phyloP scores from a whole-genome alignment of 2,113 vertebrate genomes.

The Antechinus stuartii region DNA sequence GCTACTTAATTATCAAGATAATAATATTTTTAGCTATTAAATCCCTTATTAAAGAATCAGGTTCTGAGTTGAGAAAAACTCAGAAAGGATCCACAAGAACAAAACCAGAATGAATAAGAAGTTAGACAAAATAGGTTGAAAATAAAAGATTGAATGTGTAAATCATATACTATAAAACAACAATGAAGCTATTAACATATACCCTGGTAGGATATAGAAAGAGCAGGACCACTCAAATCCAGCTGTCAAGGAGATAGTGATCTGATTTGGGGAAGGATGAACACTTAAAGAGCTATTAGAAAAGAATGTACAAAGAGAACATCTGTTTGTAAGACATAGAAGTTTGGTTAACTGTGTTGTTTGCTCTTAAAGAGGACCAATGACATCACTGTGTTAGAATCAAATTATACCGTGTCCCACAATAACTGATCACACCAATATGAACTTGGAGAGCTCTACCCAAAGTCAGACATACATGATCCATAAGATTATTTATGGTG shows the following conservation, averaged over 20 bases:
- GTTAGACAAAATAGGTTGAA: background rate
- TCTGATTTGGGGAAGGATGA: background rate
- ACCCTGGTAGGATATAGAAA: background rate
- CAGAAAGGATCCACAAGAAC: background rate
- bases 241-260: background rate
- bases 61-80: background rate
- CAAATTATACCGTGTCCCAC: no score
- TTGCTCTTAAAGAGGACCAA: no score
- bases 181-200: background rate
- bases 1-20: no score
- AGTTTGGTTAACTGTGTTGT: no score
- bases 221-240: background rate
- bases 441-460: no score
- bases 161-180: background rate
- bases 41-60: background rate
- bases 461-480: no score
- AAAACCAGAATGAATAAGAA: background rate
- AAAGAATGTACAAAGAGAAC: background rate
- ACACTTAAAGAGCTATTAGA: background rate
- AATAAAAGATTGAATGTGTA: background rate
- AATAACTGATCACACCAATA: no score
- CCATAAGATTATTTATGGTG: no score
- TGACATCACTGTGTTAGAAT: no score
- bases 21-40: background rate
- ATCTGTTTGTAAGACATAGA: no score